Evolutionary conservation across 2,888 invertebrate genomes (phyloP).

Genomic region (Xestia rhomboidea): DNA sequence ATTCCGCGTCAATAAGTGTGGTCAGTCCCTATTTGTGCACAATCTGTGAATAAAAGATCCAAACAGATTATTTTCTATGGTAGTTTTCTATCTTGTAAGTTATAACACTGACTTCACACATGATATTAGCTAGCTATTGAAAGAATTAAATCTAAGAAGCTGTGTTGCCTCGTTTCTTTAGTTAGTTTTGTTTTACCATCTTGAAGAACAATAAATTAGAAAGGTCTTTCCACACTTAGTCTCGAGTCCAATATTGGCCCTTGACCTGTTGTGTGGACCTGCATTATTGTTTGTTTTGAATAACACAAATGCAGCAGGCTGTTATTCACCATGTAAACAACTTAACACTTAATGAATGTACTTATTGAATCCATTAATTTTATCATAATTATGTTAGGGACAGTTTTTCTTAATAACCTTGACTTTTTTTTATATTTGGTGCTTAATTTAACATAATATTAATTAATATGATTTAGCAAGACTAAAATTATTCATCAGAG

Average conservation of each 20-base stretch:
- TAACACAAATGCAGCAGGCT: background rate
- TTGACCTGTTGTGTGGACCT: background rate
- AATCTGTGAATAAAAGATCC: slow-evolving; percentile 1
- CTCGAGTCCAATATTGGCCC: background rate
- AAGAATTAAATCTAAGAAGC: background rate
- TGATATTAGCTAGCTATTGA: background rate
- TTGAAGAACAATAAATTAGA: background rate
- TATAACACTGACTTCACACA: background rate
- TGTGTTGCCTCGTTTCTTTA: background rate
- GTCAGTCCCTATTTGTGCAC: background rate
- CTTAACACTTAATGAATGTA: slow-evolving; percentile 32
- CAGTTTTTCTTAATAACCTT: background rate
- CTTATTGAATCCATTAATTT: slow-evolving; percentile 33
- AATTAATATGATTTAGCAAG: background rate
- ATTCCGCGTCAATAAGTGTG: background rate
- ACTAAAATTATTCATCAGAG: background rate
- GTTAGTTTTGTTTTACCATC: background rate
- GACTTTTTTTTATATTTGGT: background rate
- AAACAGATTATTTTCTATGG: background rate
- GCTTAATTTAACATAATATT: background rate
- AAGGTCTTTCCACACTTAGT: background rate
- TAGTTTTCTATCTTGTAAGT: background rate
- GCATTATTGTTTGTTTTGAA: background rate
- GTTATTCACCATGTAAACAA: background rate
- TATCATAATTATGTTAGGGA: background rate